Base-by-base conservation (phyloP, 53 echinoderm and acorn worm species). In the Mesocentrotus franciscanus region DNA sequence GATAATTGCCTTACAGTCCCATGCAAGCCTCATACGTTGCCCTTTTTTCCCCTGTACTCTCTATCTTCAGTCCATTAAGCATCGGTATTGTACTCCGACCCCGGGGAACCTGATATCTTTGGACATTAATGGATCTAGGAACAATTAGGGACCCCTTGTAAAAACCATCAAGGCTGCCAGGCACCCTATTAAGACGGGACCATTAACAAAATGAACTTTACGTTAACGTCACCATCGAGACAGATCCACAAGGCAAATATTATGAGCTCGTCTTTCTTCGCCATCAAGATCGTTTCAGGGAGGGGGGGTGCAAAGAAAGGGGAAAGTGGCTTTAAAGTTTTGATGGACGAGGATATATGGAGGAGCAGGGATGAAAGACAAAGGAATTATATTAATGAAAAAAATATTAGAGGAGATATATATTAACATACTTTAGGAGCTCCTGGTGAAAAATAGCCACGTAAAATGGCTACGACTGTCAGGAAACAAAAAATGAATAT, bases 1-100 rank as follows among this genome's bases (percentile, higher is more conserved):
- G 18, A 42, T 81, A 81, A 81, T 81, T 18, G 18, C 42, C 36
- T 15, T 14, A 17, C 39, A 81, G 18, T 81, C 33, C 30, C 30
- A 27, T 17, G 42, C 17, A 16, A 42, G 81, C 42, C 76, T 13
- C 13, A 76, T 76, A 33, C 76, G 13, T 76, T 76, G 76, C 57
- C 27, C 60, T 60, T 58, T 61, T 61, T 27, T 16, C 29, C n/a
- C n/a, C 14, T 27, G 22, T 60, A 58, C 61, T 18, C 20, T 90
- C 90, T 90, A 30, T 90, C 60, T 90, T 30, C 27, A 90, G 61
- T 32, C 90, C 90, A 90, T 90, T 90, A 90, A 15, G 90, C 90
- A 6, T 12, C 59, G 29, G 49, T 29, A 60, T 90, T 29, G 61
- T 60, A 58, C 30, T 61, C 33, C 90, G 11, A 90, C 90, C 60